phyloP scores from a whole-genome alignment of 2,888 invertebrate species.

The Platerodrilus igneus region DNA sequence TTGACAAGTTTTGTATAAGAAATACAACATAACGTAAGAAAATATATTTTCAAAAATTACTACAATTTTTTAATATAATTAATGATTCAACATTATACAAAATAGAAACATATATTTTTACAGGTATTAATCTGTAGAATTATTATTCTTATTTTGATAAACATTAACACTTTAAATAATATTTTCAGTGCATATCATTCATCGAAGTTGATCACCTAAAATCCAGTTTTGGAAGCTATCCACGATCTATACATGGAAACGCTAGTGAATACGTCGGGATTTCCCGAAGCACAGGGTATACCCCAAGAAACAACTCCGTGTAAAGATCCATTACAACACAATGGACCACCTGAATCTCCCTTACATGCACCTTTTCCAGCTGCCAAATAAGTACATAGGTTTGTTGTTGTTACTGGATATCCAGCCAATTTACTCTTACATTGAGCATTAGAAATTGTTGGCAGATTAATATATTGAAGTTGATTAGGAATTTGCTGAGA shows the following conservation, averaged over 20 bases:
- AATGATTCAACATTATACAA: no score
- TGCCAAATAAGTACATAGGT: constrained; percentile 57
- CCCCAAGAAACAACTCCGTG: constrained; percentile 56
- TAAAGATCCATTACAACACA: constrained; percentile 44
- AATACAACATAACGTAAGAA: no score
- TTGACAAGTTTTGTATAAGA: no score
- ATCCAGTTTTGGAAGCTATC: constrained; percentile 36
- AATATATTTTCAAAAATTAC: no score
- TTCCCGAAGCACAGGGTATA: constrained; percentile 53
- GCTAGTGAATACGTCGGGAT: constrained; percentile 53
- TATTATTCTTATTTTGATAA: no score
- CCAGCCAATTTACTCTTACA: constrained; percentile 41
- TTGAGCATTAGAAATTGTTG: constrained; percentile 48
- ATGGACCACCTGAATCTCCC: constrained; percentile 56
- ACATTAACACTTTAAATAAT: no score
- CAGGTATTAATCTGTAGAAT: no score
- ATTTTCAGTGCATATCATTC: no score
- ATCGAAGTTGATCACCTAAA: constrained; percentile 9
- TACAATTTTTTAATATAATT: no score
- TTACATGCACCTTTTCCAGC: constrained; percentile 56
- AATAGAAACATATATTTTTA: no score
- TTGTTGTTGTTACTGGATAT: constrained; percentile 47
- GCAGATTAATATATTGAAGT: constrained; percentile 54
- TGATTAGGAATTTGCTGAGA: constrained; percentile 53
- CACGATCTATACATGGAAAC: constrained; percentile 49